Evolutionary conservation across 2,797 vertebrate genomes (phyloP).

Genomic region (Hydrolagus colliei): DNA sequence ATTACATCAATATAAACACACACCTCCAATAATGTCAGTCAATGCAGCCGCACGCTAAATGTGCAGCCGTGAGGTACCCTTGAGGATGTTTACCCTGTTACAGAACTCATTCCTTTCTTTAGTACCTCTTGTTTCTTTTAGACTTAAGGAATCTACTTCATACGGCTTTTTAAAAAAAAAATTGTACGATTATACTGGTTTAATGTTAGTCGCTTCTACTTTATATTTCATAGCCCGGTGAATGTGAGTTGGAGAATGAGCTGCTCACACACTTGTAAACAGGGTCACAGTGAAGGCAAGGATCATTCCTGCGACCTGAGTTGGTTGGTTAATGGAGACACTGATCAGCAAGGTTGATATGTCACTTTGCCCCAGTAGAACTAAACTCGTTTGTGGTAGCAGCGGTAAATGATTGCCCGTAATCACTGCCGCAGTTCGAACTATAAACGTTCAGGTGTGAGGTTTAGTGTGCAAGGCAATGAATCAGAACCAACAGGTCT

Average conservation of each 20-base stretch:
- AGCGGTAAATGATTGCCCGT: slow-evolving; percentile 16
- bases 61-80: slow-evolving; percentile 19
- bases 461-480: slow-evolving; percentile 23
- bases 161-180: background rate
- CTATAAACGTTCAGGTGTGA: slow-evolving; percentile 15
- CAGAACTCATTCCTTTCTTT: slow-evolving; percentile 27
- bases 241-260: slow-evolving; percentile 18
- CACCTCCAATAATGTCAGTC: slow-evolving; percentile 30
- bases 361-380: slow-evolving; percentile 26
- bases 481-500: slow-evolving; percentile 32
- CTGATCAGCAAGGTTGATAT: slow-evolving; percentile 29
- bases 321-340: slow-evolving; percentile 25
- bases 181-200: slow-evolving; percentile 17
- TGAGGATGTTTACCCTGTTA: slow-evolving; percentile 31
- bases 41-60: slow-evolving; percentile 13
- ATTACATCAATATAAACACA: slow-evolving; percentile 33
- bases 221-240: slow-evolving; percentile 24
- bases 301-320: slow-evolving; percentile 19
- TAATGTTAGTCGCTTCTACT: slow-evolving; percentile 20
- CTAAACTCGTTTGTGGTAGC: slow-evolving; percentile 10
- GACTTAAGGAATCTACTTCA: slow-evolving; percentile 15
- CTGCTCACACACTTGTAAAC: slow-evolving; percentile 15
- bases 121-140: slow-evolving; percentile 22
- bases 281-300: slow-evolving; percentile 28
- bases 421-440: slow-evolving; percentile 16